Evolutionary conservation across 1,140 invertebrate genomes (phyloP), one percentile per base, ranked within the genome.

Genomic region (Drosophila grimshawi): DNA sequence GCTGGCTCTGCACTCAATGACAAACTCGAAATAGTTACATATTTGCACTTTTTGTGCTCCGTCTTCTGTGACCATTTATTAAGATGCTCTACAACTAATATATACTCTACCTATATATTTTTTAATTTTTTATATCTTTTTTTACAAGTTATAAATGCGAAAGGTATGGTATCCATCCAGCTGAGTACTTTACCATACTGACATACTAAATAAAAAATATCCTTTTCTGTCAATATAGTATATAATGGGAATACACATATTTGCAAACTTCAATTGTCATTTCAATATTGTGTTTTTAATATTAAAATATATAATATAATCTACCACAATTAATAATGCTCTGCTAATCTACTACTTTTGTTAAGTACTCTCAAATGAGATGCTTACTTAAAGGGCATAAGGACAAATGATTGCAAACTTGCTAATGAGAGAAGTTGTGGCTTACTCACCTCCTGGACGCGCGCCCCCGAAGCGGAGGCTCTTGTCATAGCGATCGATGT

Each of bases 401-500:
- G n/a, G 39, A 43, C 39, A 30, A n/a, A 10, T 5, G 29, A 41
- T n/a, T 39, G 4, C 10, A 32, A 27, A 33, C 5, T 41, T 33
- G 4, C 8, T 5, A 41, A 41, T 11, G 8, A 29, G 46, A 11
- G 11, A 33, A 19, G 35, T 35, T 5, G 33, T 29, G 27, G 35
- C 8, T 2, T 5, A 80, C 86, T 89, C 27, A 89, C 86, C 80
- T 29, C 80, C 80, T 27, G 71, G 75, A 33, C 90, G 76, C 5
- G 76, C 77, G 11, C 90, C 90, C 5, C 80, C 86, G 80, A 90
- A 86, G 33, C 90, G 88, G 39, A 92, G 74, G 56, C 91, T 92
- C 63, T 92, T 92, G 77, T 92, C 91, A 29, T 92, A 92, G 43
- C 91, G 91, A 65, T 92, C 91, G 37, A 88, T 78, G 69, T 80